A percentile compares a stretch with the other conserved stretches of the same genome.
phyloP scores from a whole-genome alignment of 1,140 invertebrate genomes.

The Drosophila prosaltans region DNA sequence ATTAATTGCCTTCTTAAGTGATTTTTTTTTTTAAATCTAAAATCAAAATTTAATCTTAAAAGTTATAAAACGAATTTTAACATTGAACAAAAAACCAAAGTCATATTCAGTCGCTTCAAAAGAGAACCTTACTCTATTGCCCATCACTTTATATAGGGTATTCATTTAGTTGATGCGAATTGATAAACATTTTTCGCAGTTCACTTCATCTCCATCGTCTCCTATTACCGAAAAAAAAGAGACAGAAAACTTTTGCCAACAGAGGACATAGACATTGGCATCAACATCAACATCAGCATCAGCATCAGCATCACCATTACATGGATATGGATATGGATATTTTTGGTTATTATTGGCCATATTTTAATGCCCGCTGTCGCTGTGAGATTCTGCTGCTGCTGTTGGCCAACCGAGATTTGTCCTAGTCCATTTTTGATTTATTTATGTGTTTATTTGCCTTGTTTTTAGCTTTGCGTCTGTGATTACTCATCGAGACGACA shows the following conservation, averaged over 20 bases:
- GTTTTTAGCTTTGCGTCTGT: slow-evolving; percentile 76
- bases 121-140: too few species aligned
- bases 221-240: slow-evolving; percentile 2
- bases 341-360: slow-evolving; percentile 76
- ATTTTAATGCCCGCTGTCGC: slow-evolving; percentile 64
- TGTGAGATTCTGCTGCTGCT: slow-evolving; percentile 32
- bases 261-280: slow-evolving; percentile 13
- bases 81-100: too few species aligned
- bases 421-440: slow-evolving; percentile 78
- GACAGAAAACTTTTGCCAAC: background rate
- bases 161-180: background rate
- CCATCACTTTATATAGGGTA: background rate
- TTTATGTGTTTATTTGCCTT: slow-evolving; percentile 79
- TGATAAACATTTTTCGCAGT: background rate
- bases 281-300: background rate
- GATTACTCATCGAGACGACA: slow-evolving; percentile 64
- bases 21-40: too few species aligned
- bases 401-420: slow-evolving; percentile 75
- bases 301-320: slow-evolving; percentile 12
- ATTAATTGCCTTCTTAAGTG: too few species aligned
- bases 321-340: slow-evolving; percentile 54
- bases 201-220: slow-evolving; percentile 18
- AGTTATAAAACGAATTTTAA: too few species aligned
- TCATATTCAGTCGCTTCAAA: too few species aligned
- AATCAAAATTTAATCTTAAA: too few species aligned